Evolutionary conservation across 2,113 vertebrate genomes (phyloP).

Genomic region (Microcebus jonahi): DNA sequence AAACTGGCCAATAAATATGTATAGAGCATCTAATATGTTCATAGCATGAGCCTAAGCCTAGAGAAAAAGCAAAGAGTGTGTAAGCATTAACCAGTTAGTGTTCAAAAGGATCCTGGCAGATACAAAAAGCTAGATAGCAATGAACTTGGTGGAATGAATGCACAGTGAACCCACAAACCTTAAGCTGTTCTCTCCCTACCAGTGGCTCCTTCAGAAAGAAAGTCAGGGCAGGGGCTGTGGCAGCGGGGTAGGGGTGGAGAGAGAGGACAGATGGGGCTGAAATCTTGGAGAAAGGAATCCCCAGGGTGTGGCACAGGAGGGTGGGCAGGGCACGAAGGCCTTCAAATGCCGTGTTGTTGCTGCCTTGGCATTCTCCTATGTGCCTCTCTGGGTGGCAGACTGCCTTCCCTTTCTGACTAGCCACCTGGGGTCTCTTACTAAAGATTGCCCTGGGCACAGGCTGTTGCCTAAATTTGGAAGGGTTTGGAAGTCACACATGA

Average conservation of each 20-base stretch:
- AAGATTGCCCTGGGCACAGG: background rate
- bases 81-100: background rate
- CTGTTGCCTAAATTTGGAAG: background rate
- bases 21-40: background rate
- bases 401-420: background rate
- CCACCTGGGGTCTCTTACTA: background rate
- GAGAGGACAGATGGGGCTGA: rapidly evolving
- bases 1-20: no score
- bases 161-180: no score
- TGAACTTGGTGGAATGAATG: background rate
- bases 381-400: background rate
- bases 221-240: background rate
- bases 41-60: background rate
- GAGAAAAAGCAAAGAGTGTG: background rate
- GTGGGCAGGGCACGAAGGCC: background rate
- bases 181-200: background rate
- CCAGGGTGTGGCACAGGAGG: no score
- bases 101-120: background rate
- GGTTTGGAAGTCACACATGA: background rate
- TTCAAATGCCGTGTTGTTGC: rapidly evolving
- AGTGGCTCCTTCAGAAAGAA: background rate
- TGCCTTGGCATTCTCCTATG: no score
- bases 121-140: background rate
- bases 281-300: background rate
- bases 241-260: no score